Percentiles rank a stretch among this genome's conserved stretches.
These are phyloP conservation scores for Tenualosa thibaudeaui DNA, from an alignment of 2,797 vertebrate genomes.

Conservation along the genomic window DNA sequence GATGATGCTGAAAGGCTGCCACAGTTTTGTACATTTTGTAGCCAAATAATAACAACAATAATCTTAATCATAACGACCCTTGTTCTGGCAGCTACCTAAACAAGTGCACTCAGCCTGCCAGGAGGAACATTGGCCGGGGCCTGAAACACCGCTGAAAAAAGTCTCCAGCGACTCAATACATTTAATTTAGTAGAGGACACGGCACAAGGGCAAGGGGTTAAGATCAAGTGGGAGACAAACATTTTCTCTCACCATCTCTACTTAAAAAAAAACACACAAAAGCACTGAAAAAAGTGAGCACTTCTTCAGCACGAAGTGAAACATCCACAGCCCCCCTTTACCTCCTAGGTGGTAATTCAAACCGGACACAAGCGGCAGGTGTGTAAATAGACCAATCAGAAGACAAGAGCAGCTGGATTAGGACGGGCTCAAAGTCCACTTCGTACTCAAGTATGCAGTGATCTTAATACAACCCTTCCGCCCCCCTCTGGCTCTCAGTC, in stretches of 20 bases:
- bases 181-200: constrained; percentile 6
- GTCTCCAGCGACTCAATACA: background rate
- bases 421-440: constrained; percentile 66
- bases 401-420: constrained; percentile 64
- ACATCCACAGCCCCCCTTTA: background rate
- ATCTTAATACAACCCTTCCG: constrained; percentile 17
- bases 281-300: background rate
- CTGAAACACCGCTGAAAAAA: background rate
- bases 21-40: constrained; percentile 24
- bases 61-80: background rate
- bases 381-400: constrained; percentile 70
- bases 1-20: background rate
- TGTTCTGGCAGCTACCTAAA: constrained; percentile 20
- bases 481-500: background rate
- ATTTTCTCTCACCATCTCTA: background rate
- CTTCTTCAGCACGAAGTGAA: background rate
- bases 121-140: background rate
- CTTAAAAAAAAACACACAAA: background rate
- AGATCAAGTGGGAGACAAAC: background rate
- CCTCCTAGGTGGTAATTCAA: background rate
- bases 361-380: constrained; percentile 53
- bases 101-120: constrained; percentile 24
- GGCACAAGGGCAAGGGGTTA: background rate
- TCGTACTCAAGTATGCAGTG: constrained; percentile 52
- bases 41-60: constrained; percentile 26